phyloP scores from a whole-genome alignment of 2,113 vertebrate genomes.

The Gadus macrocephalus region DNA sequence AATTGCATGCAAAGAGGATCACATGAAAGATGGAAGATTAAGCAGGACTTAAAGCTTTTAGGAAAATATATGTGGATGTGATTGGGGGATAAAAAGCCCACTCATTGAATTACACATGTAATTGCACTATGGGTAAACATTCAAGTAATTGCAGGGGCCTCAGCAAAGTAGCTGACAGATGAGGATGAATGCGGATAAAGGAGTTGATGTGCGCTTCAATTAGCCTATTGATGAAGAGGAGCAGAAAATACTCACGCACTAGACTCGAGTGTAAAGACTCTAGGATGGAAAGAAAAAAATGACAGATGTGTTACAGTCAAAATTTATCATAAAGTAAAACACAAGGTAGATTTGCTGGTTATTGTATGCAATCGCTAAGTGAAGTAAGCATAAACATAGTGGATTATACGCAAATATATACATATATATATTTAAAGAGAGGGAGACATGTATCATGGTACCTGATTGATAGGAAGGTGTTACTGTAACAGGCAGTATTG shows the following conservation, averaged over 20 bases:
- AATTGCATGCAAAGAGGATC: no score
- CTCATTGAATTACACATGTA: constrained; percentile 52
- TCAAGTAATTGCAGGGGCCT: constrained; percentile 28
- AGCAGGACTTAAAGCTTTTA: no score
- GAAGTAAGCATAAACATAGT: no score
- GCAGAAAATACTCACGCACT: constrained; percentile 20
- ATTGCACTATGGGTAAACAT: constrained; percentile 46
- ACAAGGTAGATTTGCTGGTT: neutral
- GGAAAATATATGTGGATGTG: neutral
- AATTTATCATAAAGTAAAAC: neutral
- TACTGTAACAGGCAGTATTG: no score
- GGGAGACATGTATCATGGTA: no score
- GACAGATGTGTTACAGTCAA: constrained; percentile 24
- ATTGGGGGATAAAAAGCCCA: constrained; percentile 11
- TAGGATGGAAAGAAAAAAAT: constrained; percentile 1
- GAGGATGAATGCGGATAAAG: constrained; percentile 40
- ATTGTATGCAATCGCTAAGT: neutral
- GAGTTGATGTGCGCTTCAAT: constrained; percentile 17
- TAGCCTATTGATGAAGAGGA: constrained; percentile 30
- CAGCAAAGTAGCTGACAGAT: constrained; percentile 36
- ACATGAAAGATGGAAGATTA: no score
- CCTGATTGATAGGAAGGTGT: no score
- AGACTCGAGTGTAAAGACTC: constrained; percentile 11
- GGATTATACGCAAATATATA: no score
- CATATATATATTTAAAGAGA: no score